Percentiles rank a stretch among this genome's conserved stretches.
These are phyloP conservation scores for Bicyclus anynana DNA, from an alignment of 1,140 invertebrate species.

Conservation along the genomic window DNA sequence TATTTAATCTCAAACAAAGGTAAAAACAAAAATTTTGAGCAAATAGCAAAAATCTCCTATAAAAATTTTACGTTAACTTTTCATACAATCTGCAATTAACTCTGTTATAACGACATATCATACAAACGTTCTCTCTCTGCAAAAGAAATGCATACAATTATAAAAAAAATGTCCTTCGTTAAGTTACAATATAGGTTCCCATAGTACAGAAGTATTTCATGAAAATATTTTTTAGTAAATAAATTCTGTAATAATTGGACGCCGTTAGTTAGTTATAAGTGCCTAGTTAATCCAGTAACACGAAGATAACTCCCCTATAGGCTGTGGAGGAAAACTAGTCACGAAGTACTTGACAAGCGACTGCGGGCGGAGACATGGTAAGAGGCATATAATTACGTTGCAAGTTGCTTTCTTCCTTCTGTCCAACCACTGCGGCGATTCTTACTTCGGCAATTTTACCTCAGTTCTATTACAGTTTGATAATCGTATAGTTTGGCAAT, in stretches of 20 bases:
- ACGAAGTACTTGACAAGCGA: slow-evolving; percentile 9
- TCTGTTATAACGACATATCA: too few relatives aligned
- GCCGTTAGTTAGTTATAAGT: neutral
- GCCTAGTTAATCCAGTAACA: slow-evolving; percentile 3
- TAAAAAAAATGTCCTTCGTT: too few relatives aligned
- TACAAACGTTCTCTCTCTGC: too few relatives aligned
- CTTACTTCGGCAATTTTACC: neutral
- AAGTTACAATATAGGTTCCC: too few relatives aligned
- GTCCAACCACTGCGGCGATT: neutral
- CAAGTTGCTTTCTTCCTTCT: slow-evolving; percentile 5
- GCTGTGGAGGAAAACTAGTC: slow-evolving; percentile 9
- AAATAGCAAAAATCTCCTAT: too few relatives aligned
- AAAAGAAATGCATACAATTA: too few relatives aligned
- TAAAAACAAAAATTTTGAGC: too few relatives aligned
- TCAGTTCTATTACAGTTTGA: neutral
- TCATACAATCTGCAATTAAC: too few relatives aligned
- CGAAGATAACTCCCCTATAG: slow-evolving; percentile 4
- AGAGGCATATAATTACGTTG: neutral
- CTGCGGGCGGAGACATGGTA: slow-evolving; percentile 1
- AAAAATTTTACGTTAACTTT: too few relatives aligned
- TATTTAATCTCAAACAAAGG: too few relatives aligned
- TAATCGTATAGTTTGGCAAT: neutral
- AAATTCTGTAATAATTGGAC: neutral
- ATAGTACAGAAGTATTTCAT: neutral
- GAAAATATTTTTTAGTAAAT: too few relatives aligned